Base-by-base conservation (phyloP, 2,113 vertebrate species). In the Hypanus sabinus region DNA sequence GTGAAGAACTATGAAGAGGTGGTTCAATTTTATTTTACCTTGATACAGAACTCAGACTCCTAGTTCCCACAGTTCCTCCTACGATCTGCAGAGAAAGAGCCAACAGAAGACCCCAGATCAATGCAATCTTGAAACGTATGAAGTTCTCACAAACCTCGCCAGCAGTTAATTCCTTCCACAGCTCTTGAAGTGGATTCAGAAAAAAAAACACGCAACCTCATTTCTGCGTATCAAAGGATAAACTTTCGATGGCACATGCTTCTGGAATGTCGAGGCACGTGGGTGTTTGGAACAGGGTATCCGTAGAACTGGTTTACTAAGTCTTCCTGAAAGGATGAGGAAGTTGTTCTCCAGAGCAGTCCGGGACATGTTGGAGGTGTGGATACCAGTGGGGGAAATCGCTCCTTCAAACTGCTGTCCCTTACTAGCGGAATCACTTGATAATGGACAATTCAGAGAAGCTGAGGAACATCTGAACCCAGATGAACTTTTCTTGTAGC, bases 1-100 rank as follows among this genome's bases (percentile, higher is more conserved):
- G 24, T 96, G 79, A 96, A 97, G 95, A 97, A 95, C 95, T 99
- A 98, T 0, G 97, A 98, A 95, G 97, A 96, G 0, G 95, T 98
- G 24, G 95, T 99, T 0, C 94, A 95, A 46, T 99, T 99, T 95
- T 97, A 98, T 95, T 98, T 98, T 55, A 97, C 96, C 94, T 96
- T 99, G 20, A 97, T 99, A 93, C 98, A 99, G 96, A 98, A 98
- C 95, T 97, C 97, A 94, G 98, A 99, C 94, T 95, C 94, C 8
- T 94, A 95, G 33, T 14, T 96, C 97, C 75, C 98, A 98, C 16
- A 24, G n/a, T 0, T 95, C 36, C 65, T 90, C 95, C 36, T 97
- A 98, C 0, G 98, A 99, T 94, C 96, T 99, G 20, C 99, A 95
- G 55, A 20, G 46, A 9, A 36, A 22, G 27, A 33, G 20, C 16